Evolutionary conservation across 2,797 vertebrate genomes (phyloP).

Genomic region (Tragelaphus eurycerus): DNA sequence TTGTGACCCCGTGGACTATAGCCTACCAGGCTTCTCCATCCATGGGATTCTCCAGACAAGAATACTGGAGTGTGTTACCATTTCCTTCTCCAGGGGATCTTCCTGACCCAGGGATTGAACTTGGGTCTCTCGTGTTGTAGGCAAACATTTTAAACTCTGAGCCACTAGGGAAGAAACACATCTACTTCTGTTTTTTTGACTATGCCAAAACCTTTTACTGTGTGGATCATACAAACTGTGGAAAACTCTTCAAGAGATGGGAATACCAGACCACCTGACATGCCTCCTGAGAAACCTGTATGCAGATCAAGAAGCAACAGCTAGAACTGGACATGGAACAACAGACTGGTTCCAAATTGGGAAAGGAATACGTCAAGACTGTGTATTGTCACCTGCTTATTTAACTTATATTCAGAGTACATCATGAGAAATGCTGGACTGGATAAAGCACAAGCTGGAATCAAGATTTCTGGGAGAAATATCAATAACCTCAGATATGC

Average conservation of each 20-base stretch:
- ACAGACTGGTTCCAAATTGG: not conserved
- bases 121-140: too few relatives aligned
- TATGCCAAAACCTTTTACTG: not conserved
- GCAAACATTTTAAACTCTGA: too few relatives aligned
- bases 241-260: not conserved
- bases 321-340: not conserved
- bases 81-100: too few relatives aligned
- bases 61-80: too few relatives aligned
- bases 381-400: not conserved
- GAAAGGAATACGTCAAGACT: not conserved
- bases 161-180: not conserved
- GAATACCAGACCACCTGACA: not conserved
- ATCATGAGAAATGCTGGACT: not conserved
- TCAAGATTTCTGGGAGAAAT: not conserved
- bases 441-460: not conserved
- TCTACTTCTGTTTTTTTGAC: not conserved
- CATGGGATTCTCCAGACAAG: too few relatives aligned
- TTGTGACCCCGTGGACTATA: too few relatives aligned
- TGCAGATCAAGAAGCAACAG: not conserved
- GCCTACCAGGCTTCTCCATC: too few relatives aligned
- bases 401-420: not conserved
- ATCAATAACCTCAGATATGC: not conserved
- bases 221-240: not conserved
- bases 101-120: too few relatives aligned
- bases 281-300: not conserved